Conservation (phyloP, 2,113 vertebrate species). For the Dicerorhinus sumatrensis region DNA sequence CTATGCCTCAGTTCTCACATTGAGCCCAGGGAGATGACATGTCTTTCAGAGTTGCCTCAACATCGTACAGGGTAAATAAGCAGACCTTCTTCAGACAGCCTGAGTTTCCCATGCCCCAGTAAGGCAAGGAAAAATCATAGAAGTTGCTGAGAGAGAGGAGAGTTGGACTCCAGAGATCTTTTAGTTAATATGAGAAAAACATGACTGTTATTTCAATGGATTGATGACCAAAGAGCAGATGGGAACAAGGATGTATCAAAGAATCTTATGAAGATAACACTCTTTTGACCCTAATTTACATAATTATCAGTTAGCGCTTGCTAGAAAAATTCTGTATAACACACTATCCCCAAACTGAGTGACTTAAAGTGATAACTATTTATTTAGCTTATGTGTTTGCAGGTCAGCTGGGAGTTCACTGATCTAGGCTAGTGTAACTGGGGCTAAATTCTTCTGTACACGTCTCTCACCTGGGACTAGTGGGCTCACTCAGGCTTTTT, state of each 20-base stretch:
- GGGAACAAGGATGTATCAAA: neutral
- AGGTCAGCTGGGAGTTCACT: neutral
- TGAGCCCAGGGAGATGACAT: neutral
- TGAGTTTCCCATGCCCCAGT: neutral
- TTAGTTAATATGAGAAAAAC: neutral
- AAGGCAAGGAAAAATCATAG: neutral
- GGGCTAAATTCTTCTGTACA: neutral
- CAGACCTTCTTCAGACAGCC: neutral
- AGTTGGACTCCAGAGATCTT: neutral
- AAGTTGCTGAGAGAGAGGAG: neutral
- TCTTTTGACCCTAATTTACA: neutral
- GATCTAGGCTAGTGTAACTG: neutral
- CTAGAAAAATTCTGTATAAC: neutral
- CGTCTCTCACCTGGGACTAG: neutral
- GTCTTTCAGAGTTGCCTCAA: neutral
- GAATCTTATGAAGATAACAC: neutral
- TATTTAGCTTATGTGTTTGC: neutral
- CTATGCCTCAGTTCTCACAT: neutral
- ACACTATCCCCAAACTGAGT: neutral
- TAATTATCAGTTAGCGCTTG: neutral
- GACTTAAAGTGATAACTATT: neutral
- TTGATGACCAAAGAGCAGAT: neutral
- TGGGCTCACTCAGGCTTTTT: neutral
- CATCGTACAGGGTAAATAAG: neutral
- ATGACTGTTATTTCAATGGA: neutral